Conservation (phyloP, 2,888 invertebrate species). For the Elaeidobius kamerunicus region DNA sequence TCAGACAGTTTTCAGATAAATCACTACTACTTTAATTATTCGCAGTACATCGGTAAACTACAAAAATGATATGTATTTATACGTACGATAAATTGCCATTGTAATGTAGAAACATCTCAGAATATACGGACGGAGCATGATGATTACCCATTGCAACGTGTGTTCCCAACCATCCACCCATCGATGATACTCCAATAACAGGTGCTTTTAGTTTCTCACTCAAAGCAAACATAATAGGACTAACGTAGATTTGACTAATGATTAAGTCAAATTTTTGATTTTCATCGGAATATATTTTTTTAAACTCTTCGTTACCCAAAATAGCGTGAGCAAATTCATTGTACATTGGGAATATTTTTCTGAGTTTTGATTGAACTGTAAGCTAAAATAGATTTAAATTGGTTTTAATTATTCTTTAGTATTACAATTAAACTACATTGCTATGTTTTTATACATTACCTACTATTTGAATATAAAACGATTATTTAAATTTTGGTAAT, state of each 20-base stretch:
- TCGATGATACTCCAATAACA: constrained; percentile 38
- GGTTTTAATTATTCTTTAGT: too few species aligned
- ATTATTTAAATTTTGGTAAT: too few species aligned
- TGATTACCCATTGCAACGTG: constrained; percentile 40
- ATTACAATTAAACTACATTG: too few species aligned
- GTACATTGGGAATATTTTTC: constrained; percentile 35
- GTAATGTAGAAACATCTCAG: constrained; percentile 40
- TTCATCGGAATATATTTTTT: constrained; percentile 35
- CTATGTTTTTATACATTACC: too few species aligned
- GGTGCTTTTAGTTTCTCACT: constrained; percentile 35
- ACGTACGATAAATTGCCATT: constrained; percentile 32
- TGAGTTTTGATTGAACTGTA: constrained; percentile 34
- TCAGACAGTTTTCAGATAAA: too few species aligned
- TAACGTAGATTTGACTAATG: constrained; percentile 38
- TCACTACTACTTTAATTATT: too few species aligned
- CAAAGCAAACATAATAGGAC: constrained; percentile 37
- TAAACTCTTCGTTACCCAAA: constrained; percentile 36
- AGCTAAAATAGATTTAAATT: constrained; percentile 20
- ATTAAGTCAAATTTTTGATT: constrained; percentile 38
- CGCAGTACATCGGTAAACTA: too few species aligned
- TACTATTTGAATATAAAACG: too few species aligned
- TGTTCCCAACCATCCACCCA: constrained; percentile 37
- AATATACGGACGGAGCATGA: constrained; percentile 38
- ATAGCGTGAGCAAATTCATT: constrained; percentile 34
- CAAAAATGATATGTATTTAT: too few species aligned